phyloP scores from a whole-genome alignment of 1,140 invertebrate genomes.

The Coptotermes formosanus region DNA sequence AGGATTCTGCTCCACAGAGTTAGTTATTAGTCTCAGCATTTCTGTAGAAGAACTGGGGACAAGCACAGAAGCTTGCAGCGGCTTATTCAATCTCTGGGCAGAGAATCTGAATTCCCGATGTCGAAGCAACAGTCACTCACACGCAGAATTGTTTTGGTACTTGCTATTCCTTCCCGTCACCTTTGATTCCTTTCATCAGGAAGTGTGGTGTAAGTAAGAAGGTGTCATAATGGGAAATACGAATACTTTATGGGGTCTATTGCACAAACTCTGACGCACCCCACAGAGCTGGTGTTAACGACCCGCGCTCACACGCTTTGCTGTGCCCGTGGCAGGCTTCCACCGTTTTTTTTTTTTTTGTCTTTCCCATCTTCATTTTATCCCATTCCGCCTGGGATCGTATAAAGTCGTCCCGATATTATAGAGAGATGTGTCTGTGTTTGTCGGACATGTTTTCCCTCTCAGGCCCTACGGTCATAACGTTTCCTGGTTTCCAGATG shows the following conservation, averaged over 20 bases:
- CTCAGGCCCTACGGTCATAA: conserved; percentile 16
- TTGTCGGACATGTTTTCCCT: conserved; percentile 14
- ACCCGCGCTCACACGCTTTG: neutral
- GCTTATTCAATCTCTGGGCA: too few species aligned
- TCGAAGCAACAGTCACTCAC: too few species aligned
- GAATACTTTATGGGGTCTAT: neutral
- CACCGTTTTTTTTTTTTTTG: neutral
- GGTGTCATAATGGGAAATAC: neutral
- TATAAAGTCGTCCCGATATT: conserved; percentile 9
- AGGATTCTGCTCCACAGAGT: too few species aligned
- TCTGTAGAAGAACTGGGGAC: too few species aligned
- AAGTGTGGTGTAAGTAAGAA: neutral
- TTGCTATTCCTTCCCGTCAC: neutral
- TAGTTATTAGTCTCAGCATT: too few species aligned
- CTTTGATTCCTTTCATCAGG: neutral
- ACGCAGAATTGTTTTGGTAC: neutral
- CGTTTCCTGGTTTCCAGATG: neutral
- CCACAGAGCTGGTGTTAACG: neutral
- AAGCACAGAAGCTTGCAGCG: too few species aligned
- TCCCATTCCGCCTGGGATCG: neutral
- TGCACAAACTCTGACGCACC: neutral
- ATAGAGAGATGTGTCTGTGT: conserved; percentile 5
- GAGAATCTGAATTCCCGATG: too few species aligned
- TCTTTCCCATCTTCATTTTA: neutral
- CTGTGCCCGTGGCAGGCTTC: neutral